These are phyloP conservation scores for Rhynchomys soricoides DNA, from an alignment of 2,113 vertebrate genomes.

Conservation along the genomic window DNA sequence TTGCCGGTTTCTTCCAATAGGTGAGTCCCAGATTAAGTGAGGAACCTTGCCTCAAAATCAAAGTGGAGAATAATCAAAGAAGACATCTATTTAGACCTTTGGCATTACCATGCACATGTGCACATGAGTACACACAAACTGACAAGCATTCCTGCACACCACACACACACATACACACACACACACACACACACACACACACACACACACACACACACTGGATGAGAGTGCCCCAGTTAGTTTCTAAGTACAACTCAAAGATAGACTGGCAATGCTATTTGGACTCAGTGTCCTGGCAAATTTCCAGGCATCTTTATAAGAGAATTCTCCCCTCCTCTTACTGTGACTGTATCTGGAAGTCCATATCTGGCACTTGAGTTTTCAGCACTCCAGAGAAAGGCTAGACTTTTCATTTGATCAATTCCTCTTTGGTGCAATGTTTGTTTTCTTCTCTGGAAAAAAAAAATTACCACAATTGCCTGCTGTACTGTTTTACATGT, in stretches of 20 bases:
- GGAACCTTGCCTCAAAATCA: neutral
- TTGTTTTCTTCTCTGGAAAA: neutral
- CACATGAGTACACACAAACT: neutral
- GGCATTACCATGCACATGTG: neutral
- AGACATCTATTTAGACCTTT: neutral
- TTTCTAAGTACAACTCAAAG: neutral
- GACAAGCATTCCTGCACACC: neutral
- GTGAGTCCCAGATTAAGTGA: neutral
- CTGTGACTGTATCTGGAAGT: neutral
- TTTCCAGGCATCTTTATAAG: neutral
- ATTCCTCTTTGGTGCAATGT: neutral
- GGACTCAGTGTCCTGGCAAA: neutral
- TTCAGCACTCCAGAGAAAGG: neutral
- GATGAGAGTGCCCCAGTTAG: neutral
- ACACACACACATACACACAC: neutral
- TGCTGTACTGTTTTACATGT: neutral
- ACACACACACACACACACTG: neutral
- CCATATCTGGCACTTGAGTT: neutral
- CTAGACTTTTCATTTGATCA: neutral
- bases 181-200: neutral
- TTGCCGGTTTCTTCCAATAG: neutral
- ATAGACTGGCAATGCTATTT: neutral
- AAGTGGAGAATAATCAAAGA: neutral
- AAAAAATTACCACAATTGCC: neutral
- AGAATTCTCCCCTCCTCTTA: neutral